phyloP scores from a whole-genome alignment of 2,888 invertebrate species.

The Cheilosia urbana region DNA sequence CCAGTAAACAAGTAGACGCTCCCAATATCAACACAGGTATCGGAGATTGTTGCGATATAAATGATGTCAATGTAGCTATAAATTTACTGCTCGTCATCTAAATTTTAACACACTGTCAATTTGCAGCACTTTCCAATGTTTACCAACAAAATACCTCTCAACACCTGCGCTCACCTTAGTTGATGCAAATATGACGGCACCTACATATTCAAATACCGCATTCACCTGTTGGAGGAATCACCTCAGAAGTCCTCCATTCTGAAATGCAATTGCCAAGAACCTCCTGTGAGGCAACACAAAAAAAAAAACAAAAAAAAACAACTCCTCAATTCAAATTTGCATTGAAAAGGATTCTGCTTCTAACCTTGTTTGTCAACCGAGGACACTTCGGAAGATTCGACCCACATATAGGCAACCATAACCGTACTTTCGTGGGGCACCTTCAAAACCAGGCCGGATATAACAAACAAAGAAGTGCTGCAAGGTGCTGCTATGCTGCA shows the following conservation, averaged over 20 bases:
- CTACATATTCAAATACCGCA: not conserved
- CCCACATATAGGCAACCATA: conserved; percentile 22
- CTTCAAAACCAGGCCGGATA: conserved; percentile 48
- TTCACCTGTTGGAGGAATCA: conserved; percentile 48
- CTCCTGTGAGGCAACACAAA: conserved; percentile 13
- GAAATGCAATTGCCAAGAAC: conserved; percentile 46
- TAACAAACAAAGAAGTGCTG: conserved; percentile 49
- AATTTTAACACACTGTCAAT: too few species aligned
- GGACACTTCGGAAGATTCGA: conserved; percentile 46
- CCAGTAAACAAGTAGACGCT: too few species aligned
- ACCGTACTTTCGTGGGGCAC: not conserved
- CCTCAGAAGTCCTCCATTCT: conserved; percentile 18
- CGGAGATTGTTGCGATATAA: too few species aligned
- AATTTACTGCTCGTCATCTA: too few species aligned
- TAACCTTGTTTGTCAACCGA: conserved; percentile 55
- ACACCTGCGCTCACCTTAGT: not conserved
- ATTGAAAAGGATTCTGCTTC: conserved; percentile 59
- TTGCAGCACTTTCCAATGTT: too few species aligned
- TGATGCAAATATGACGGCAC: not conserved
- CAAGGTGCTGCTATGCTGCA: conserved; percentile 47
- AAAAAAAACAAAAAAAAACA: conserved; percentile 33
- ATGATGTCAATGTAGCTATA: too few species aligned
- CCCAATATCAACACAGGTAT: too few species aligned
- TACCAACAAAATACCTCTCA: not conserved
- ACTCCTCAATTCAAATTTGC: conserved; percentile 51